Evolutionary conservation across 1,140 invertebrate species (phyloP).

Genomic region (Penaeus indicus): DNA sequence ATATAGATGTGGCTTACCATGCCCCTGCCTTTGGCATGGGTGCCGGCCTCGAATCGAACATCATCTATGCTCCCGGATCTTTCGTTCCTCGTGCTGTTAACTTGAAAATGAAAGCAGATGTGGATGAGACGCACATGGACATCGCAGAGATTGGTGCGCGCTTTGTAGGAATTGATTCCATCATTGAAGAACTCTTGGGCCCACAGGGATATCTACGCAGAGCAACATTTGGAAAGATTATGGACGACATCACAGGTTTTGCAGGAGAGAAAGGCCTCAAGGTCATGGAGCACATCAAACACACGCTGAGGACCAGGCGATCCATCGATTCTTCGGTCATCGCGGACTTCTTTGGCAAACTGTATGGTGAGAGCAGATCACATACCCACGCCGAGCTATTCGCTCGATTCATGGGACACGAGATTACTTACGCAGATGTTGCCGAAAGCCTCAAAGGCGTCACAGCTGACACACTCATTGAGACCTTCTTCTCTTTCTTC

Average conservation of each 20-base stretch:
- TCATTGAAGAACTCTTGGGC: constrained; percentile 39
- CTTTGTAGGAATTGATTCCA: constrained; percentile 40
- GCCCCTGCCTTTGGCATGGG: constrained; percentile 27
- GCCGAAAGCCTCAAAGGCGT: constrained; percentile 22
- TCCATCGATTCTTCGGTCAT: constrained; percentile 12
- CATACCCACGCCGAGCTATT: constrained; percentile 37
- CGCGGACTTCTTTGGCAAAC: background rate
- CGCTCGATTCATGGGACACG: constrained; percentile 51
- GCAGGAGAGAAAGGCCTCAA: constrained; percentile 3
- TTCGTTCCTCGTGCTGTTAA: constrained; percentile 40
- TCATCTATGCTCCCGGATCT: constrained; percentile 52
- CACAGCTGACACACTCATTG: background rate
- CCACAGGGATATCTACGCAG: constrained; percentile 40
- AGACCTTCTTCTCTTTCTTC: background rate
- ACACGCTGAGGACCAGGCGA: background rate
- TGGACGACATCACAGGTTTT: constrained; percentile 8
- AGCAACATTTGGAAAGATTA: constrained; percentile 21
- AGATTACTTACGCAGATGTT: constrained; percentile 30
- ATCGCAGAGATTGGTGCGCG: constrained; percentile 45
- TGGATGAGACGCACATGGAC: constrained; percentile 35
- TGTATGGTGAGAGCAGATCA: constrained; percentile 8
- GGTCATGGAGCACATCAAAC: constrained; percentile 12
- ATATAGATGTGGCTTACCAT: constrained; percentile 44
- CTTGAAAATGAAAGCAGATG: constrained; percentile 27
- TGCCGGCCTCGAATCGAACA: constrained; percentile 48